Evolutionary conservation across 2,113 vertebrate genomes (phyloP), one percentile per base, ranked within the genome.

Genomic region (Peucedramus taeniatus): DNA sequence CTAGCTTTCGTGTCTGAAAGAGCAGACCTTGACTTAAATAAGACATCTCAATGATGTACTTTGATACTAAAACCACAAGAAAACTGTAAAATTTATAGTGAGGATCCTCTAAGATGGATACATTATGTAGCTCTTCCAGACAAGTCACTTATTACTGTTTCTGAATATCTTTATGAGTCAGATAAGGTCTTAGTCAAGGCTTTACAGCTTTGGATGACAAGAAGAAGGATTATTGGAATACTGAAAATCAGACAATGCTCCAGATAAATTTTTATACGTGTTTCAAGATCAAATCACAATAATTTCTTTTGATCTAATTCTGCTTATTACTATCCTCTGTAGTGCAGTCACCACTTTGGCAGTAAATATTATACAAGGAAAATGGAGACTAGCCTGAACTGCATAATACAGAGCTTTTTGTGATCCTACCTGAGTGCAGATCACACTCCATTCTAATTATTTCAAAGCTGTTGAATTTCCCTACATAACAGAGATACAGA

Each of bases 391-490:
- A 86, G 27, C 30, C 16, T n/a, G 19, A 72, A 54, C 4, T 22
- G 12, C 28, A 65, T 64, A 54, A 82, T 80, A 49, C 12, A 79
- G 69, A 90, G 27, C 2, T 37, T 72, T 92, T 74, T 80, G 51
- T 87, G 24, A 59, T 78, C 24, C 19, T 80, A 40, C 15, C 24
- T 35, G 35, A 24, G 22, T 74, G 28, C 28, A 47, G n/a, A 61
- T 68, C 30, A 11, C 30, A 45, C 30, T 71, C 16, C 15, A 3
- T 16, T 64, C 28, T 74, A 81, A 37, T 81, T 93, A 33, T 80
- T 60, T 70, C 27, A 82, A 90, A 80, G 42, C 35, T 57, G 11
- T 65, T 71, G 69, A 39, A 92, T 83, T 93, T 95, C 42, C 72
- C 64, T 80, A 27, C 47, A 42, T 42, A 95, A 16, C 13, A 72